Percentiles rank a stretch among this genome's conserved stretches.
Evolutionary conservation across 1,140 invertebrate species (phyloP).

Genomic region (Bemisia tabaci): DNA sequence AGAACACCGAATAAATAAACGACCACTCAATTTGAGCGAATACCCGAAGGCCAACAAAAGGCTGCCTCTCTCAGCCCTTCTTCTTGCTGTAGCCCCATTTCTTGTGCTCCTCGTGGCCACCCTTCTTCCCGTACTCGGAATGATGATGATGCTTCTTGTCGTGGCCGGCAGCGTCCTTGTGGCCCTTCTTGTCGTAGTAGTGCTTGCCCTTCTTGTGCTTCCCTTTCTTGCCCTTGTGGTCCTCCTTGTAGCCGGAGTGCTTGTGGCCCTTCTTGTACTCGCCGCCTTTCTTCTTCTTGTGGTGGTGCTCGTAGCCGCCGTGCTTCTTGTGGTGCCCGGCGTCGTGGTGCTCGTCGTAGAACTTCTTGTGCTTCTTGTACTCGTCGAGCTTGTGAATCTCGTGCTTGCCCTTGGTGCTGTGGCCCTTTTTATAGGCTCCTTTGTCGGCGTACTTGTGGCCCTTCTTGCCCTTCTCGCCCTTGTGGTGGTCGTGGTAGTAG

Average conservation of each 20-base stretch:
- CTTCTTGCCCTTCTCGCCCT: slow-evolving; percentile 45
- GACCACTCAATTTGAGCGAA: too few species aligned
- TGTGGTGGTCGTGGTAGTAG: slow-evolving; percentile 33
- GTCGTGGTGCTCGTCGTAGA: slow-evolving; percentile 49
- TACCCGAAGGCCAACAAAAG: too few species aligned
- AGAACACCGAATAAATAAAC: too few species aligned
- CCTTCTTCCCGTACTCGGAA: slow-evolving; percentile 49
- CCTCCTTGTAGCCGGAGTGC: slow-evolving; percentile 45
- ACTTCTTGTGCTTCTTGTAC: slow-evolving; percentile 54
- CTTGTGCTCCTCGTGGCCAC: slow-evolving; percentile 47
- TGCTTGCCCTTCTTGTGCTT: slow-evolving; percentile 43
- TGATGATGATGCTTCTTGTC: slow-evolving; percentile 49
- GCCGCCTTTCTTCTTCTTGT: slow-evolving; percentile 49
- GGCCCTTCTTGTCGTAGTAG: slow-evolving; percentile 45
- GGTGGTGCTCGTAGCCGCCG: slow-evolving; percentile 42
- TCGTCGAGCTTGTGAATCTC: slow-evolving; percentile 55
- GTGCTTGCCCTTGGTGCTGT: slow-evolving; percentile 47
- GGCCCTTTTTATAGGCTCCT: slow-evolving; percentile 45
- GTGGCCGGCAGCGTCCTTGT: slow-evolving; percentile 49
- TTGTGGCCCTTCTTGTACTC: slow-evolving; percentile 60
- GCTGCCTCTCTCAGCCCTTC: slow-evolving; percentile 8
- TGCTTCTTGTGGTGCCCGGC: slow-evolving; percentile 45
- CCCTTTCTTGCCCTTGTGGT: slow-evolving; percentile 43
- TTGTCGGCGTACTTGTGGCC: slow-evolving; percentile 49
- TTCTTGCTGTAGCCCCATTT: slow-evolving; percentile 40